Base-by-base conservation (phyloP, 1,140 invertebrate species). In the Halesus radiatus region DNA sequence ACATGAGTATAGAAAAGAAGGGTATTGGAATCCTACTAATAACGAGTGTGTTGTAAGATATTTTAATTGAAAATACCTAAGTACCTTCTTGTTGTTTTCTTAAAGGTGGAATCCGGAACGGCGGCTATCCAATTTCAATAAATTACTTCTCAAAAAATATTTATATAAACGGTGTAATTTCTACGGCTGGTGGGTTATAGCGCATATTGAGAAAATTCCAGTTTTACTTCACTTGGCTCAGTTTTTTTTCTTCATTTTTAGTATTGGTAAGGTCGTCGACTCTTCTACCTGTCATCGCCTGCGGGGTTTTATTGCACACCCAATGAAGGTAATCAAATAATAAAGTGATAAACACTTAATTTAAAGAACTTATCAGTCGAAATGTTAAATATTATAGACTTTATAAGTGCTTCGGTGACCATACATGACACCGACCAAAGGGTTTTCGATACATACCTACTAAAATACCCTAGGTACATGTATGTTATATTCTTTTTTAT, bases 271-370 rank as follows among this genome's bases (percentile, higher is more conserved):
- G 72, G 72, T 74, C 72, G 23, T 74, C 53, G 52, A 74, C 72
- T 74, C 26, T 58, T 29, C 52, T 29, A 58, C 52, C 70, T 74
- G 72, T 74, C 72, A 58, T 74, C 72, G 52, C 72, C 26, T 23
- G 72, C 23, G 52, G 72, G 54, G 54, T 54, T 74, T 74, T 74
- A 56, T 56, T 74, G 52, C 52, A 54, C 72, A 54, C 20, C 54
- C 72, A 54, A 74, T 74, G 26, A 58, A 74, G 72, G 29, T 74
- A 74, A 58, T 74, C 72, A 74, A 74, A 74, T 74, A 74, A 74
- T 74, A 74, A 74, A 74, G 72, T 56, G 53, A 74, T 74, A 74
- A 74, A 74, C 72, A 74, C 72, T 74, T 74, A 20, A 74, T 74
- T 74, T 74, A 58, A 56, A 74, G 20, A 72, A 72, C 68, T 72